A percentile compares a stretch with the other conserved stretches of the same genome.
phyloP scores from a whole-genome alignment of 1,140 invertebrate genomes.

The Heliconius himera region DNA sequence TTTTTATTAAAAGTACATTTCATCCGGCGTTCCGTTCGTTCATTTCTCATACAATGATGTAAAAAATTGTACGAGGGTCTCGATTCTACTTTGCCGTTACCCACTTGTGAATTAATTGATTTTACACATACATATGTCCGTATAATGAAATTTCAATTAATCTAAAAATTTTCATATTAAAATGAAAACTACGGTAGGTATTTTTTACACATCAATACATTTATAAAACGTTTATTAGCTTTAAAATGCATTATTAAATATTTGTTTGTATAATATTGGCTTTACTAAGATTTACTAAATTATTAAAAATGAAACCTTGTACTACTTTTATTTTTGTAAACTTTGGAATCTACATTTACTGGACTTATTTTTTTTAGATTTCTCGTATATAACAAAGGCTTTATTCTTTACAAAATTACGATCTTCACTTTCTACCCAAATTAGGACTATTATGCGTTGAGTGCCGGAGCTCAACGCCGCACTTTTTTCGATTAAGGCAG shows the following conservation, averaged over 20 bases:
- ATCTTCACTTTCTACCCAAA: too few relatives aligned
- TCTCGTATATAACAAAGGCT: too few relatives aligned
- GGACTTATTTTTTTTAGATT: too few relatives aligned
- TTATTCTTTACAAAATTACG: too few relatives aligned
- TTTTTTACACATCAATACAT: too few relatives aligned
- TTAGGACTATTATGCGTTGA: too few relatives aligned
- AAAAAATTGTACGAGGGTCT: not conserved
- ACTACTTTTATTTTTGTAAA: too few relatives aligned
- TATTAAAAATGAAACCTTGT: too few relatives aligned
- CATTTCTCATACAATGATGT: slow-evolving; percentile 2
- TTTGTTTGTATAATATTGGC: not conserved
- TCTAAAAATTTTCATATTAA: not conserved
- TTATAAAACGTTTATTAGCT: not conserved
- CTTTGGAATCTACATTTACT: too few relatives aligned
- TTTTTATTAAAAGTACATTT: not conserved
- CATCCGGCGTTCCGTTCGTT: not conserved
- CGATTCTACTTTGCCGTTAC: slow-evolving; percentile 13
- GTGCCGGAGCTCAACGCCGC: too few relatives aligned
- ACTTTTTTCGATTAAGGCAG: too few relatives aligned
- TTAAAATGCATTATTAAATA: too few relatives aligned
- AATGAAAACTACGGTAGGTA: not conserved
- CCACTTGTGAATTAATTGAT: slow-evolving; percentile 22
- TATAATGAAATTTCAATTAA: not conserved
- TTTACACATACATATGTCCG: slow-evolving; percentile 4
- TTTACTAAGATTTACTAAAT: not conserved